A percentile compares a stretch with the other conserved stretches of the same genome.
phyloP scores from a whole-genome alignment of 2,113 vertebrate species.

The Gavia stellata region DNA sequence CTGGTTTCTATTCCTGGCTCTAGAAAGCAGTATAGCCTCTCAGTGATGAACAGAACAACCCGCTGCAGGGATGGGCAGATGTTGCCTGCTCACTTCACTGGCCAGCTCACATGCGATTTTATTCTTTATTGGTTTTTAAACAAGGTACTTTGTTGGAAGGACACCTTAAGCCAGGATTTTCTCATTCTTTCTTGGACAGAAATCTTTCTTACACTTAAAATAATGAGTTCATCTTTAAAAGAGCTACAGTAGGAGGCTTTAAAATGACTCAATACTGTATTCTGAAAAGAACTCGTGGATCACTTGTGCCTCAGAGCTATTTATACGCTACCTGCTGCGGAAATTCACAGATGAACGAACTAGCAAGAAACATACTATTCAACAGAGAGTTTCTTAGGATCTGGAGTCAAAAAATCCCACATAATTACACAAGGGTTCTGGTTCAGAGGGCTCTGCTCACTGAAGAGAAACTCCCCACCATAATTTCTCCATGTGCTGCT shows the following conservation, averaged over 20 bases:
- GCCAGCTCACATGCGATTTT: neutral
- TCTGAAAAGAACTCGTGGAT: constrained; percentile 61
- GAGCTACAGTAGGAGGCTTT: constrained; percentile 61
- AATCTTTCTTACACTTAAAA: constrained; percentile 28
- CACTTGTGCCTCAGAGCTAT: constrained; percentile 58
- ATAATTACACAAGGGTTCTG: constrained; percentile 27
- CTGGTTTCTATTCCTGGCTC: constrained; percentile 46
- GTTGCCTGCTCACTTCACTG: neutral
- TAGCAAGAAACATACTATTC: constrained; percentile 10
- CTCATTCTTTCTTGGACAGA: neutral
- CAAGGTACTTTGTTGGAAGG: neutral
- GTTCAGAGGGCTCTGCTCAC: neutral
- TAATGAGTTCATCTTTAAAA: constrained; percentile 49
- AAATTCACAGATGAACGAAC: constrained; percentile 54
- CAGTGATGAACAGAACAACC: neutral
- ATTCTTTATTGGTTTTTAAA: neutral
- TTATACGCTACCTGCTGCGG: constrained; percentile 61
- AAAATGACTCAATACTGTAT: constrained; percentile 60
- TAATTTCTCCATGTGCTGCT: neutral
- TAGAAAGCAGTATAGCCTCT: neutral
- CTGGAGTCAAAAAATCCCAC: neutral
- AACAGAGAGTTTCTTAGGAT: neutral
- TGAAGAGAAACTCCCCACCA: neutral
- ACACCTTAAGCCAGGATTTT: neutral
- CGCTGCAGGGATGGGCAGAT: neutral